phyloP scores from a whole-genome alignment of 2,888 invertebrate genomes.

The Acronicta alni region DNA sequence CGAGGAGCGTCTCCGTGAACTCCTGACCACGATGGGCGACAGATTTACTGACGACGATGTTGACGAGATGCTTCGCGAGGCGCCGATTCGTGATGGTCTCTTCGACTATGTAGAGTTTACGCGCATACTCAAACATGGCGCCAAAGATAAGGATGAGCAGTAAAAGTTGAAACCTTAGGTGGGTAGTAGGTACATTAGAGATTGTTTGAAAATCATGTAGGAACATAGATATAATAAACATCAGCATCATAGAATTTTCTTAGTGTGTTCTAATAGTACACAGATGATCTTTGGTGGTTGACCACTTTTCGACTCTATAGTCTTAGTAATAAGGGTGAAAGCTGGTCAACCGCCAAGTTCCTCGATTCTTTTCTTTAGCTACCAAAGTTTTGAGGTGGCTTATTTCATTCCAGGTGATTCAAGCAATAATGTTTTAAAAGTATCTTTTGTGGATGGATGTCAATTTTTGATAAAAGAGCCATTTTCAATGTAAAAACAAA shows the following conservation, averaged over 20 bases:
- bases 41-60: slow-evolving; percentile 99
- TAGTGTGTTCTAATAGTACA: background rate
- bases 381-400: background rate
- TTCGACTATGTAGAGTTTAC: slow-evolving; percentile 99
- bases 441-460: background rate
- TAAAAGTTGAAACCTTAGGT: slow-evolving; percentile 72
- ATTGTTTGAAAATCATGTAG: slow-evolving; percentile 20
- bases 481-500: background rate
- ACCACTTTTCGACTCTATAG: too few relatives aligned
- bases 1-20: slow-evolving; percentile 98
- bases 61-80: slow-evolving; percentile 99
- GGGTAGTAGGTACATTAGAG: slow-evolving; percentile 48
- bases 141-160: slow-evolving; percentile 99
- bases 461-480: background rate
- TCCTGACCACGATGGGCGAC: slow-evolving; percentile 99
- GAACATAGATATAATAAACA: background rate
- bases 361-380: too few relatives aligned
- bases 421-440: slow-evolving; percentile 10
- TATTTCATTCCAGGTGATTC: background rate
- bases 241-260: slow-evolving; percentile 1
- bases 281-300: too few relatives aligned
- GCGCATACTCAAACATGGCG: slow-evolving; percentile 99
- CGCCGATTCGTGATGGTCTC: slow-evolving; percentile 97
- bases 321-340: too few relatives aligned
- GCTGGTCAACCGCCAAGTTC: too few relatives aligned